phyloP scores from a whole-genome alignment of 2,113 vertebrate genomes.

The Isichthys henryi region DNA sequence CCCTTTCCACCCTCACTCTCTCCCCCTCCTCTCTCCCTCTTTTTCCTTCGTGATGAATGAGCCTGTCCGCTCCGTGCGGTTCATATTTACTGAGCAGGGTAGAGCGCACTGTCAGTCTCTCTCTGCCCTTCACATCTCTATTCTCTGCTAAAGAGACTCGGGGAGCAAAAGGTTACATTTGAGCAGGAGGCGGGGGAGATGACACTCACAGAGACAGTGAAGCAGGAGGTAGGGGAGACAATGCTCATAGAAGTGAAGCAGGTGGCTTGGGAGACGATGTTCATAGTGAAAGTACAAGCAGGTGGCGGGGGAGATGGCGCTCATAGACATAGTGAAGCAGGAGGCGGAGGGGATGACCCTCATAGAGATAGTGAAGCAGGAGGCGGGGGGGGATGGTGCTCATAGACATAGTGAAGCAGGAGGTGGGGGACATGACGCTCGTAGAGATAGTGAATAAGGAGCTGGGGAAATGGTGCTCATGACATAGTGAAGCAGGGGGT shows the following conservation, averaged over 20 bases:
- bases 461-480: too few relatives aligned
- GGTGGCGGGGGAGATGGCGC: background rate
- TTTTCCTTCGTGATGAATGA: slow-evolving; percentile 67
- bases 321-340: background rate
- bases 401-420: background rate
- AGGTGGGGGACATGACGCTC: background rate
- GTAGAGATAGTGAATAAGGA: too few relatives aligned
- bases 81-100: slow-evolving; percentile 76
- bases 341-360: background rate
- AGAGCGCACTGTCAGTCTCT: slow-evolving; percentile 73
- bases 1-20: slow-evolving; percentile 22
- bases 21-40: slow-evolving; percentile 31
- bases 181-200: slow-evolving; percentile 47
- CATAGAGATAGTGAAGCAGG: slow-evolving; percentile 33
- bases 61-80: slow-evolving; percentile 69
- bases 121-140: slow-evolving; percentile 68
- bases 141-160: slow-evolving; percentile 74
- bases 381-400: slow-evolving; percentile 35
- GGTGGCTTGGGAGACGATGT: slow-evolving; percentile 39
- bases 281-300: background rate
- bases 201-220: background rate
- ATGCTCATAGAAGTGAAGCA: slow-evolving; percentile 31
- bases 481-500: background rate
- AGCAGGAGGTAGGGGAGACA: background rate
- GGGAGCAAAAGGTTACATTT: slow-evolving; percentile 63